Base-by-base conservation (phyloP, 2,888 invertebrate genomes). In the Tribolium freemani region DNA sequence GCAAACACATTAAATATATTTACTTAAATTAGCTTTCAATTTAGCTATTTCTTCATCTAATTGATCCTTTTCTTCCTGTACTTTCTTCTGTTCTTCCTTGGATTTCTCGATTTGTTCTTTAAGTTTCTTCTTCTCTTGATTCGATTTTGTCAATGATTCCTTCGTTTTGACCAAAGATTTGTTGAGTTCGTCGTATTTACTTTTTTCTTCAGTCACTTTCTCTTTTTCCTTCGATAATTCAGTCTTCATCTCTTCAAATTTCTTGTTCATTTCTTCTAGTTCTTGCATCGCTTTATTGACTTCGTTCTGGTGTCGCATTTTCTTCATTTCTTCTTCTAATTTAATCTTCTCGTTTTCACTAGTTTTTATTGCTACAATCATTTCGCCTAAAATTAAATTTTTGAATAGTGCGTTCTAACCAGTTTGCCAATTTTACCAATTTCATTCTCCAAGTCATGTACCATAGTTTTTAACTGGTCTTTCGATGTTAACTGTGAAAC, bases 361-460 rank as follows among this genome's bases (percentile, higher is more conserved):
- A 79, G 91, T 91, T 83, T 90, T 91, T 85, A 91, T 88, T 45
- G 90, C 87, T 1, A 90, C 88, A 72, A 89, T 87, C 82, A 91
- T 87, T 86, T 92, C 91, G 74, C 90, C 90, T 90, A 38, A 44
- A 67, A 67, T 9, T 20, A 13, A 50, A 31, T 46, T 50, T 58
- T 53, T 44, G 16, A 53, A 45, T 3, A 53, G 16, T 46, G 53
- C n/a, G 38, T 13, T 71, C n/a, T 53, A 3, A 21, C 3, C 21
- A 21, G 3, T 21, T 3, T 21, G 2, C 3, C 21, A 21, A 2
- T 69, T 78, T 84, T 86, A 91, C 93, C 92, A 76, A 96, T 93
- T 89, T 97, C 96, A 82, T 91, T 93, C 86, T 96, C 96, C 78
- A 96, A 88, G 76, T 97, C 96, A 71, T 94, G 93, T 1, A 96